Evolutionary conservation across 2,888 invertebrate species (phyloP).

Genomic region (Xiphydria camelus): DNA sequence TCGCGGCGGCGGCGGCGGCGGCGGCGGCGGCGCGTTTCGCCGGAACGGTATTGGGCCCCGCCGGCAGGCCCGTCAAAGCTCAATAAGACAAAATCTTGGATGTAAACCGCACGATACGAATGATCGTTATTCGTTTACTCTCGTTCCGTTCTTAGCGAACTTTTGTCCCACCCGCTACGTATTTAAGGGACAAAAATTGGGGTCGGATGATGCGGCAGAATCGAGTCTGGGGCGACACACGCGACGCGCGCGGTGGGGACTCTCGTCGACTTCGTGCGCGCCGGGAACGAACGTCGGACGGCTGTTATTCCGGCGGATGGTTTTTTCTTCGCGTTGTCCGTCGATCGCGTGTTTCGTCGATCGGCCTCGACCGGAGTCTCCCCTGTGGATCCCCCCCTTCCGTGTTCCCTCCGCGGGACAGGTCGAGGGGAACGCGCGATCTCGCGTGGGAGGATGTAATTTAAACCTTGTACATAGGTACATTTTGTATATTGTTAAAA

Average conservation of each 20-base stretch:
- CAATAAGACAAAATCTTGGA: slow-evolving; percentile 36
- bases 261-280: too few species aligned
- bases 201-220: slow-evolving; percentile 5
- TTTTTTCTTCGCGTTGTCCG: too few species aligned
- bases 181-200: slow-evolving; percentile 16
- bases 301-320: too few species aligned
- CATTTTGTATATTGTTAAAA: slow-evolving; percentile 59
- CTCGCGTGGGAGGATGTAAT: slow-evolving; percentile 49
- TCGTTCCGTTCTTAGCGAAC: slow-evolving; percentile 47
- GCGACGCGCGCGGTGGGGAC: too few species aligned
- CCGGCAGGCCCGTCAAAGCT: slow-evolving; percentile 24
- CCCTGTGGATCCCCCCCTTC: too few species aligned
- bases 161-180: slow-evolving; percentile 30
- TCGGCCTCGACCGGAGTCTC: too few species aligned
- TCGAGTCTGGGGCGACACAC: too few species aligned
- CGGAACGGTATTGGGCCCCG: not conserved
- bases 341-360: too few species aligned
- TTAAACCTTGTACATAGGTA: slow-evolving; percentile 57
- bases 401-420: too few species aligned
- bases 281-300: too few species aligned
- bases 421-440: slow-evolving; percentile 12
- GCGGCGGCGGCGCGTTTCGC: too few species aligned
- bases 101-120: slow-evolving; percentile 47
- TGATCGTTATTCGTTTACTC: slow-evolving; percentile 50
- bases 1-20: too few species aligned